These are phyloP conservation scores for Craterocephalus amniculus DNA, from an alignment of 2,797 vertebrate species.

Conservation along the genomic window DNA sequence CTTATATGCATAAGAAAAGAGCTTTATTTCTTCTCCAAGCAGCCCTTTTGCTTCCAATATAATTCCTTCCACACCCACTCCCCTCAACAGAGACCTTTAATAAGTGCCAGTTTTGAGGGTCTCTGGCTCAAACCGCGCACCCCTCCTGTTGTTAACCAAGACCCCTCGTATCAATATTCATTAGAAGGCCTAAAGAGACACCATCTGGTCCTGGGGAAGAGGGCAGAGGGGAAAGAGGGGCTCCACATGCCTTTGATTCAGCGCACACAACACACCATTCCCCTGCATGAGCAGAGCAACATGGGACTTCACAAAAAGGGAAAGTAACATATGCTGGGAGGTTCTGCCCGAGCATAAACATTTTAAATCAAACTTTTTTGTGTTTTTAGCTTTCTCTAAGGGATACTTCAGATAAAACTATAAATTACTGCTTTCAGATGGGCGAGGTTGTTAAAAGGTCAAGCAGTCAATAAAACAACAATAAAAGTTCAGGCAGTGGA, in stretches of 20 bases:
- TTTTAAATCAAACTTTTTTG: slow-evolving; percentile 15
- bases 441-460: slow-evolving; percentile 16
- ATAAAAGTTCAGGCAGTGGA: slow-evolving; percentile 20
- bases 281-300: slow-evolving; percentile 38
- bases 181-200: slow-evolving; percentile 76
- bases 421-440: slow-evolving; percentile 29
- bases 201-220: slow-evolving; percentile 80
- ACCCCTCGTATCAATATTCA: slow-evolving; percentile 83
- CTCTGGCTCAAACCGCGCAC: slow-evolving; percentile 29
- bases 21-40: slow-evolving; percentile 17
- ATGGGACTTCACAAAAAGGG: slow-evolving; percentile 6
- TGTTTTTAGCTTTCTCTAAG: not conserved
- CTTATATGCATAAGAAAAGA: slow-evolving; percentile 23
- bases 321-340: not conserved
- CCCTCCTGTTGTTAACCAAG: slow-evolving; percentile 68
- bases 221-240: slow-evolving; percentile 47
- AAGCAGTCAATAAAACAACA: slow-evolving; percentile 26
- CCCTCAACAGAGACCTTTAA: slow-evolving; percentile 46
- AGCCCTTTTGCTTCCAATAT: slow-evolving; percentile 9
- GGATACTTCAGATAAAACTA: slow-evolving; percentile 22
- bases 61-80: slow-evolving; percentile 37
- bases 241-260: slow-evolving; percentile 61
- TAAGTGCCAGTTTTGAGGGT: slow-evolving; percentile 49
- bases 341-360: not conserved
- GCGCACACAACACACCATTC: slow-evolving; percentile 45